phyloP scores from a whole-genome alignment of 2,113 vertebrate genomes.

The Nematolebias whitei region DNA sequence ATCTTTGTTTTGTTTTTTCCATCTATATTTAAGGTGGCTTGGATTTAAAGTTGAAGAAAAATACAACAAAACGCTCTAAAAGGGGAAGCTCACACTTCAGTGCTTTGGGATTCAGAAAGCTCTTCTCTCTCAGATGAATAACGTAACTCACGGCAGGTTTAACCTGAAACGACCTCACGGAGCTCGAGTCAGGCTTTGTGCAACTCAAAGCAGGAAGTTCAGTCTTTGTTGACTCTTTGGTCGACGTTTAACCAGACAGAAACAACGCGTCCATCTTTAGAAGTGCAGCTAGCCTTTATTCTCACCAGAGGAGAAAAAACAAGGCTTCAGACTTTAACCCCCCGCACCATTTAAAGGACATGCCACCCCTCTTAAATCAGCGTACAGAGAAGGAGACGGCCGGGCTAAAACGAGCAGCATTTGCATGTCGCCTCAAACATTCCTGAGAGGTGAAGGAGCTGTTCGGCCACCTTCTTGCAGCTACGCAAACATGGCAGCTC shows the following conservation, averaged over 20 bases:
- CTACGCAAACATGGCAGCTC: conserved; percentile 44
- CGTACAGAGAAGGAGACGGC: conserved; percentile 53
- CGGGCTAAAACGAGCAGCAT: conserved; percentile 68
- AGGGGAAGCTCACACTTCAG: background rate
- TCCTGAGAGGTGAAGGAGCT: conserved; percentile 69
- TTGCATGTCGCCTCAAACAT: conserved; percentile 72
- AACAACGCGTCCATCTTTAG: too few species aligned
- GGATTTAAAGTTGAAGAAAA: conserved; percentile 1
- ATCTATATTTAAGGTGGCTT: conserved; percentile 3
- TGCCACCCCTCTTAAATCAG: conserved; percentile 75
- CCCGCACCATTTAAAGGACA: conserved; percentile 71
- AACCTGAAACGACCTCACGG: conserved; percentile 1
- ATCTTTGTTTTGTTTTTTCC: conserved; percentile 16
- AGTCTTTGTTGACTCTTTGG: background rate
- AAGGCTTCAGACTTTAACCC: conserved; percentile 61
- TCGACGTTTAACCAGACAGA: background rate
- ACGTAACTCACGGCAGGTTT: conserved; percentile 10
- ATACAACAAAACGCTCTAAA: background rate
- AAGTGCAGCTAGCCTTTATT: too few species aligned
- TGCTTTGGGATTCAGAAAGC: background rate
- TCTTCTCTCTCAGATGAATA: background rate
- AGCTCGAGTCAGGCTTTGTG: background rate
- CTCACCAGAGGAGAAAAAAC: conserved; percentile 50
- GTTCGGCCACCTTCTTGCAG: conserved; percentile 44
- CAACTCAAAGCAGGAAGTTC: background rate